Conservation (phyloP, 2,797 vertebrate genomes). For the Scyliorhinus canicula region DNA sequence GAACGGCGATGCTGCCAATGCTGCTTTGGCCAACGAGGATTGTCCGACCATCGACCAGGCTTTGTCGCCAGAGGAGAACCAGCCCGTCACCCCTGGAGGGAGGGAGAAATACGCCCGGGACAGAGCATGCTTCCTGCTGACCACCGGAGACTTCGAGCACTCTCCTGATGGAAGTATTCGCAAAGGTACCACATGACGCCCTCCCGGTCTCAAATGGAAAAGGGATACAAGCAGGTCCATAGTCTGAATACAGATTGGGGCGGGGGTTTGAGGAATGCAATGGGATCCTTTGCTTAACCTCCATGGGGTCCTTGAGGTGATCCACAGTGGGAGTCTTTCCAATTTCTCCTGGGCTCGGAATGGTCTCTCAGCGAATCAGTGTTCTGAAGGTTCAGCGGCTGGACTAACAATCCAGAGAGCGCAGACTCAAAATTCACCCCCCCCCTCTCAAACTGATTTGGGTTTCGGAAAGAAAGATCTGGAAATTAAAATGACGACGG, state of each 20-base stretch:
- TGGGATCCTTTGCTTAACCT: neutral
- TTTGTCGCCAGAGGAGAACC: constrained; percentile 80
- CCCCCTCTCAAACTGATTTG: neutral
- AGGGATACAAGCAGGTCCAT: constrained; percentile 20
- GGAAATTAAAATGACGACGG: too few species aligned
- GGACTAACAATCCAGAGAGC: neutral
- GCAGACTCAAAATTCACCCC: neutral
- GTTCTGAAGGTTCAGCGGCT: neutral
- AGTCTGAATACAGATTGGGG: constrained; percentile 19
- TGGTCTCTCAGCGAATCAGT: neutral
- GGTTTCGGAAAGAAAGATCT: neutral
- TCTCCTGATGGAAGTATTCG: constrained; percentile 83
- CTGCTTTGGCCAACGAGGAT: constrained; percentile 83
- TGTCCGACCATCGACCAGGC: constrained; percentile 88
- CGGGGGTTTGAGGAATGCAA: neutral
- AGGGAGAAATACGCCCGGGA: constrained; percentile 82
- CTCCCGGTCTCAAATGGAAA: constrained; percentile 35
- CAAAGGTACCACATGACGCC: constrained; percentile 67
- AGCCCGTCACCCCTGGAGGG: constrained; percentile 62
- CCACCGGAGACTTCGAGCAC: constrained; percentile 75
- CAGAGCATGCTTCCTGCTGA: constrained; percentile 86
- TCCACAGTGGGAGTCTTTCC: neutral
- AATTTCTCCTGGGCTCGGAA: too few species aligned
- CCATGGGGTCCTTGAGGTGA: neutral
- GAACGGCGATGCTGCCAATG: constrained; percentile 82